These are phyloP conservation scores for Ceyx erithaca DNA, from an alignment of 2,797 vertebrate genomes.

Conservation along the genomic window DNA sequence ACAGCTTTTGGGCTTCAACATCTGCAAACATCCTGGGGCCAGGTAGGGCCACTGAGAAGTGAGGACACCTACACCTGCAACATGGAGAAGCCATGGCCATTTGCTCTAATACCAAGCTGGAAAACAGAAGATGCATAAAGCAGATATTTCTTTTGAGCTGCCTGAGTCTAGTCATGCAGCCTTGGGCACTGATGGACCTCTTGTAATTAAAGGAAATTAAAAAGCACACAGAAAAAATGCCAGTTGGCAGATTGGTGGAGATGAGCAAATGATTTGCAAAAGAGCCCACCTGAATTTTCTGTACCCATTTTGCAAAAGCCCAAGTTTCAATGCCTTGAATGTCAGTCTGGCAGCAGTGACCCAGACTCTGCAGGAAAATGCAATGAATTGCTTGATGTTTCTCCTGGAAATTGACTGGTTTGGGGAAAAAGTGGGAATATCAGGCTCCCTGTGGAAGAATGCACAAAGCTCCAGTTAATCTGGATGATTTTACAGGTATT, in stretches of 20 bases:
- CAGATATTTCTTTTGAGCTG: not conserved
- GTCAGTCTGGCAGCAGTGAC: not conserved
- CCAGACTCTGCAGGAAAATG: not conserved
- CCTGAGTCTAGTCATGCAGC: not conserved
- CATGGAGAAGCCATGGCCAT: not conserved
- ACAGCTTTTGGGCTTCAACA: slow-evolving; percentile 69
- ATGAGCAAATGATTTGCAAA: not conserved
- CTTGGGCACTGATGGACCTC: not conserved
- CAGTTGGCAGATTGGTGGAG: not conserved
- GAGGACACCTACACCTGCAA: not conserved
- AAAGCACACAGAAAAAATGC: not conserved
- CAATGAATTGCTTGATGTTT: not conserved
- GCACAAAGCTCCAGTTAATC: not conserved
- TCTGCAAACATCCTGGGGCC: slow-evolving; percentile 33
- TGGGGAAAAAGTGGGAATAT: not conserved
- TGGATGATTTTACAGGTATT: not conserved
- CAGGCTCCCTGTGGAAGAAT: not conserved
- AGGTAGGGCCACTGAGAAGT: not conserved
- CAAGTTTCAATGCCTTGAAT: not conserved
- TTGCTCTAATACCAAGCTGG: not conserved
- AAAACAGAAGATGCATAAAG: not conserved
- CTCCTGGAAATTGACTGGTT: not conserved
- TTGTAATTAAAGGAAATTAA: not conserved
- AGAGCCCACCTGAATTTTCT: not conserved
- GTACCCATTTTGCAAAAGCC: not conserved